These are phyloP conservation scores for Hirtodrosophila confusa DNA, from an alignment of 2,888 invertebrate species.

Conservation along the genomic window DNA sequence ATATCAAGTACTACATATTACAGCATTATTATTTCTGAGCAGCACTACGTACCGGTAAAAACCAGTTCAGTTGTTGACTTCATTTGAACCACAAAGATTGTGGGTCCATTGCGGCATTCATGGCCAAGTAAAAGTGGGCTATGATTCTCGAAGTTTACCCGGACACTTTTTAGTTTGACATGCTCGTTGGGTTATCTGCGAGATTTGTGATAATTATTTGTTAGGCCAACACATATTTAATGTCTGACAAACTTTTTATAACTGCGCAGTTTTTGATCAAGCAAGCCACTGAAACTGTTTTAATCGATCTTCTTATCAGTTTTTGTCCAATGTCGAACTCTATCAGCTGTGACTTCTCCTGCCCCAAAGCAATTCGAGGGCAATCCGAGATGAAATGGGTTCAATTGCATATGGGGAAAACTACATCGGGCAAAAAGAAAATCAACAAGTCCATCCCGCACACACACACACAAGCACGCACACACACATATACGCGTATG, in stretches of 20 bases:
- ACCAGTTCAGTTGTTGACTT: constrained; percentile 37
- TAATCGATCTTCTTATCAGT: constrained; percentile 40
- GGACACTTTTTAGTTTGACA: constrained; percentile 5
- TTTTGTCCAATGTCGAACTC: constrained; percentile 26
- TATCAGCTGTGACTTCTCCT: constrained; percentile 12
- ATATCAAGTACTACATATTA: background rate
- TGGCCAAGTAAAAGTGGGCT: constrained; percentile 15
- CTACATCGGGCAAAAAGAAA: constrained; percentile 30
- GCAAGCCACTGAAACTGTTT: constrained; percentile 2
- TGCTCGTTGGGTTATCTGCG: background rate
- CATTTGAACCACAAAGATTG: constrained; percentile 34
- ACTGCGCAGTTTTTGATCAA: constrained; percentile 43
- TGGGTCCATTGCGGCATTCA: constrained; percentile 13
- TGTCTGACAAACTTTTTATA: constrained; percentile 4
- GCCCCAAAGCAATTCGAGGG: constrained; percentile 15
- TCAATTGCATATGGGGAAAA: constrained; percentile 26
- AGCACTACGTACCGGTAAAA: constrained; percentile 32
- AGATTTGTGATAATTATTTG: constrained; percentile 19
- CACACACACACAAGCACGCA: background rate
- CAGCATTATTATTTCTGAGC: background rate
- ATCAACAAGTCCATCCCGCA: constrained; percentile 17
- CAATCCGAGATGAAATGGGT: constrained; percentile 14
- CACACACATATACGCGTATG: constrained; percentile 3
- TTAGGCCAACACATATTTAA: constrained; percentile 17
- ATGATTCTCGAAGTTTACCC: constrained; percentile 5